Evolutionary conservation across 2,113 vertebrate genomes (phyloP), one percentile per base, ranked within the genome.

Genomic region (Caranx ignobilis): DNA sequence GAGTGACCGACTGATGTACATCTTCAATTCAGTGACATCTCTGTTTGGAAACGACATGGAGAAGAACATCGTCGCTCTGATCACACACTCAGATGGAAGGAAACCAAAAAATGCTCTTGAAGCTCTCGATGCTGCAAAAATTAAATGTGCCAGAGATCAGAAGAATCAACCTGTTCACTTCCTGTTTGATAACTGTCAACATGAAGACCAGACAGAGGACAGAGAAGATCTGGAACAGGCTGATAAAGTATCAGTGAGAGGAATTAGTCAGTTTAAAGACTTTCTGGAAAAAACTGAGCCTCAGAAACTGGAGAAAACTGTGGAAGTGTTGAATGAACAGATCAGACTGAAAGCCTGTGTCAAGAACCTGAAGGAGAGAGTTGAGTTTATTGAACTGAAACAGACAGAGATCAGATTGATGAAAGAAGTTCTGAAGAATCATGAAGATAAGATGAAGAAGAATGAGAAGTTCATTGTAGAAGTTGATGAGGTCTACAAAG

Each of bases 1-100:
- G 32, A 52, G 35, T 21, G 66, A 63, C 10, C 43, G 65, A 15
- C 10, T 52, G 21, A 41, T 3, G 15, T 70, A 70, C 47, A 18
- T 78, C 43, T 77, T 69, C 9, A 37, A 69, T 39, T 77, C 75
- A 12, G 45, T 77, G 54, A 26, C 21, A 32, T 77, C 75, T 57
- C 68, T 82, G 57, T 56, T 56, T 35, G 74, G 73, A 34, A 68
- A 78, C 48, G 16, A 82, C 32, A 8, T 86, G 12, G 79, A 71
- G 55, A 26, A 65, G 50, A 66, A 35, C 34, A 64, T 82, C 0
- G 52, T 82, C 0, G n/a, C 39, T 10, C 52, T 82, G 52, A 15
- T 82, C 6, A 82, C 80, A 11, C 7, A 61, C 65, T 77, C 67
- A 37, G 3, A 43, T 41, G 67, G 26, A n/a, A n/a, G n/a, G n/a